Percentiles rank a stretch among this genome's conserved stretches.
These are phyloP conservation scores for Silurus lanzhouensis DNA, from an alignment of 2,797 vertebrate species.

Conservation along the genomic window DNA sequence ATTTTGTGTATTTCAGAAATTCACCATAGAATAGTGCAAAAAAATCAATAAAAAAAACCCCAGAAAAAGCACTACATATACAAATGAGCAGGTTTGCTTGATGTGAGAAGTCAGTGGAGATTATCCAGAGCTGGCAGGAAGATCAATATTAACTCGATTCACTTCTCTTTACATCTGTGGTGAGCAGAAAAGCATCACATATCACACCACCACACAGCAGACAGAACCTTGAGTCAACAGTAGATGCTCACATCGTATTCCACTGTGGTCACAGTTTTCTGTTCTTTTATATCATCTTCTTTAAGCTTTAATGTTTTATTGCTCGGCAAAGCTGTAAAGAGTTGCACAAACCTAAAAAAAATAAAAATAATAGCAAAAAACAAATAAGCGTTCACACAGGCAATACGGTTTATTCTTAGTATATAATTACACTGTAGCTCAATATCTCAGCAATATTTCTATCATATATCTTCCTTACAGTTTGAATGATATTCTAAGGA, in stretches of 20 bases:
- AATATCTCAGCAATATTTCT: not conserved
- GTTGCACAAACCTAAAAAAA: not conserved
- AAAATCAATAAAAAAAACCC: not conserved
- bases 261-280: not conserved
- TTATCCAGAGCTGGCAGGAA: not conserved
- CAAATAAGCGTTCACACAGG: no score
- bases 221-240: not conserved
- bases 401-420: no score
- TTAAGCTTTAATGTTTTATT: not conserved
- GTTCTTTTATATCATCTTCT: not conserved
- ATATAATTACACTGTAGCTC: not conserved
- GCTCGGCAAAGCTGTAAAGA: not conserved
- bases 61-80: no score
- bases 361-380: not conserved
- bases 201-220: not conserved
- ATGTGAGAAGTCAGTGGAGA: not conserved
- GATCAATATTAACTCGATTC: not conserved
- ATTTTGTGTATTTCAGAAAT: no score
- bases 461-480: not conserved
- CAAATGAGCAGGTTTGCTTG: not conserved
- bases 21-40: not conserved
- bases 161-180: not conserved
- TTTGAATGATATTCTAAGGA: not conserved
- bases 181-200: not conserved
- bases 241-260: not conserved